Evolutionary conservation across 1,140 invertebrate genomes (phyloP), one percentile per base, ranked within the genome.

Genomic region (Stenopsyche tienmushanensis): DNA sequence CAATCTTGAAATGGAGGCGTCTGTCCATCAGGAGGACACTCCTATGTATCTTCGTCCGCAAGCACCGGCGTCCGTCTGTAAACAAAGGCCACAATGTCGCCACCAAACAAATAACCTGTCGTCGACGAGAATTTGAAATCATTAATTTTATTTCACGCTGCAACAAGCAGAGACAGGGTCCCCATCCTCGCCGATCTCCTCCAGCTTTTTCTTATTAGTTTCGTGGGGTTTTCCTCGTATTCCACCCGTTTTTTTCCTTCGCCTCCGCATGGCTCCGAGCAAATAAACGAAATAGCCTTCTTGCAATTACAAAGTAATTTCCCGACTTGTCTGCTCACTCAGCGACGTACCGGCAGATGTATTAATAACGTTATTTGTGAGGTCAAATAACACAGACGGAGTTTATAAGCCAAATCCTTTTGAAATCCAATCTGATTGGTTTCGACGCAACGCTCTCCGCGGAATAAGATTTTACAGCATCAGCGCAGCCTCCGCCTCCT

Each of bases 81-180:
- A 69, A 69, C 67, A 69, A 65, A 55, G 58, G 52, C 52, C 52
- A 53, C 66, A 25, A 15, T 62, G 62, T 69, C 67, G 63, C 63
- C 63, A 58, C 58, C 63, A 54, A 65, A 69, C 67, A 69, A 69
- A 69, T 65, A 69, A 60, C 67, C 67, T 69, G 67, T 69, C 67
- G 20, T 29, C n/a, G 58, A 29, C 18, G 58, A 44, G 63, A 69
- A 65, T 69, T 65, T 65, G 24, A 65, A 69, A 69, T 69, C 67
- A 69, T 69, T 69, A 69, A 69, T 69, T 69, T 69, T 69, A 62
- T 65, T 69, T 69, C 63, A 62, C 63, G 59, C 63, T 69, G 62
- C 63, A 69, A 62, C 52, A 65, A 57, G 23, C 53, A 50, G 29
- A 21, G 18, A 39, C 45, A 34, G 42, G 15, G 17, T 44, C 25